Percentiles rank a stretch among this genome's conserved stretches.
phyloP scores from a whole-genome alignment of 92 coral and sea anemone genomes.

The Muricea muricata region DNA sequence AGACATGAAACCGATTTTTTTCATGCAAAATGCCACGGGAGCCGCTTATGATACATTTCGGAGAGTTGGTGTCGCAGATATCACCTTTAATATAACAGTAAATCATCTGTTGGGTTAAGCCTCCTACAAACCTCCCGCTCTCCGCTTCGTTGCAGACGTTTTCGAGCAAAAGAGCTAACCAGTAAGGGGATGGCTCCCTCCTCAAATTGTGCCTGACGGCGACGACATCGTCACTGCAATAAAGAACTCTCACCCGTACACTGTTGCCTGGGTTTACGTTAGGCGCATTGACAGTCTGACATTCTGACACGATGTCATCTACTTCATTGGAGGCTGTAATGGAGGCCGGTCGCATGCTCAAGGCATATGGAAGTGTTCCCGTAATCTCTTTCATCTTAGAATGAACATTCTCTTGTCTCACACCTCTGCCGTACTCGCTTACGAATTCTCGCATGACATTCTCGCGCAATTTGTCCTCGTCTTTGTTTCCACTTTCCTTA shows the following conservation, averaged over 20 bases:
- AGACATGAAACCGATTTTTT: conserved; percentile 27
- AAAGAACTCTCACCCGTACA: conserved; percentile 50
- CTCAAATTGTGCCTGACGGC: conserved; percentile 62
- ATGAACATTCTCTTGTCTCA: conserved; percentile 64
- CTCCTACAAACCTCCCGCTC: conserved; percentile 43
- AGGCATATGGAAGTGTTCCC: conserved; percentile 63
- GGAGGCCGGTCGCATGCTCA: conserved; percentile 50
- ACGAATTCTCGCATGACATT: conserved; percentile 57
- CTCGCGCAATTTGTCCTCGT: conserved; percentile 52
- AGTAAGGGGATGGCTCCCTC: conserved; percentile 55
- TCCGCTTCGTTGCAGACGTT: conserved; percentile 45
- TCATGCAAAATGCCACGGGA: conserved; percentile 23
- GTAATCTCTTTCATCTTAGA: conserved; percentile 69
- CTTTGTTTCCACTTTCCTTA: conserved; percentile 50
- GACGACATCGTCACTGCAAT: conserved; percentile 41
- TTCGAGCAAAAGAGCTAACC: conserved; percentile 53
- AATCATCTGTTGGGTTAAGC: conserved; percentile 57
- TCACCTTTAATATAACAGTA: conserved; percentile 47
- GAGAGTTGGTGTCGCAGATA: conserved; percentile 42
- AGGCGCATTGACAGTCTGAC: conserved; percentile 47
- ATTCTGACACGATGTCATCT: conserved; percentile 44
- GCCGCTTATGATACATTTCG: conserved; percentile 48
- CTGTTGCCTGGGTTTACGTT: conserved; percentile 26
- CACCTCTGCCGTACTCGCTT: conserved; percentile 60
- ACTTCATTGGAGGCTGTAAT: conserved; percentile 45